phyloP scores from a whole-genome alignment of 2,888 invertebrate genomes.

The Heliothis peltigera region DNA sequence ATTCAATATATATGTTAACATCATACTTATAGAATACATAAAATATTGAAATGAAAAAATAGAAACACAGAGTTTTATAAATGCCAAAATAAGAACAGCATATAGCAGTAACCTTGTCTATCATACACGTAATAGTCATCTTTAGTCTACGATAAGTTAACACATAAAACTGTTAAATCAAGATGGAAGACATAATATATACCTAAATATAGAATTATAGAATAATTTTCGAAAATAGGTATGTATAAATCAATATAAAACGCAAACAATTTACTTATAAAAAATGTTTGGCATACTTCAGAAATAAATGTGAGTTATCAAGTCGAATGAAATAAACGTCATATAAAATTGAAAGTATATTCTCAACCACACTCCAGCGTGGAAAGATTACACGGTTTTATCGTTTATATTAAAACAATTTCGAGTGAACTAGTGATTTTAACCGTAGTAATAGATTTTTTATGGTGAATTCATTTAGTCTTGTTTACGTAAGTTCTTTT shows the following conservation, averaged over 20 bases:
- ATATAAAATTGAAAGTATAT: conserved; percentile 40
- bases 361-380: conserved; percentile 35
- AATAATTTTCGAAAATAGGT: conserved; percentile 9
- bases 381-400: conserved; percentile 30
- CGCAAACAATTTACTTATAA: background rate
- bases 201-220: too few relatives aligned
- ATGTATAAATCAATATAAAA: conserved; percentile 28
- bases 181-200: too few relatives aligned
- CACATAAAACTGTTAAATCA: too few relatives aligned
- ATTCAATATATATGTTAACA: too few relatives aligned
- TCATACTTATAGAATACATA: too few relatives aligned
- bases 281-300: conserved; percentile 5
- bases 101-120: too few relatives aligned
- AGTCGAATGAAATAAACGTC: too few relatives aligned
- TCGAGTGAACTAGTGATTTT: conserved; percentile 52
- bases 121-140: too few relatives aligned
- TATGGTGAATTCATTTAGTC: conserved; percentile 26
- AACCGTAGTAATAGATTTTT: conserved; percentile 43
- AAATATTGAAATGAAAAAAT: too few relatives aligned
- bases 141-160: conserved; percentile 1
- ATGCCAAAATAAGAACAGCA: conserved; percentile 9
- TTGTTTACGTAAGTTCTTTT: conserved; percentile 1
- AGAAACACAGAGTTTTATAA: background rate
- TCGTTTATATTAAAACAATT: conserved; percentile 38
- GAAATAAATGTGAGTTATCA: conserved; percentile 24